Percentiles rank a stretch among this genome's conserved stretches.
Evolutionary conservation across 2,888 invertebrate genomes (phyloP).

Genomic region (Cantharis flavilabris): DNA sequence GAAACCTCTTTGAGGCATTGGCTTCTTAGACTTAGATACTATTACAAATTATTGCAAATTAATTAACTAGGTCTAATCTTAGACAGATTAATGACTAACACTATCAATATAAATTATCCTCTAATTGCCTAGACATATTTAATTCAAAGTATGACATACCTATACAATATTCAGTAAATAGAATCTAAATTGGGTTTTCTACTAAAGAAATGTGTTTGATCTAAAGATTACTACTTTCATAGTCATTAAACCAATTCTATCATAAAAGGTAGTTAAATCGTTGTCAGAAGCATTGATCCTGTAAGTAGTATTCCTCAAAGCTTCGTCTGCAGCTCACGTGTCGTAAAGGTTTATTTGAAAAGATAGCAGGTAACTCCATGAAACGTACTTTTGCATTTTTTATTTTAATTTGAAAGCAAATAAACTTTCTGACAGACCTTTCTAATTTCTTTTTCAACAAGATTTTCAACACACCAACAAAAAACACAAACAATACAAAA

Average conservation of each 20-base stretch:
- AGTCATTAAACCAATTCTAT: neutral
- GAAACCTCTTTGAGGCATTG: neutral
- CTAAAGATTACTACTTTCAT: neutral
- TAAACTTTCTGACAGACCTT: neutral
- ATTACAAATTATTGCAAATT: neutral
- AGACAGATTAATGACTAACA: neutral
- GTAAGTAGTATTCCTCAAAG: neutral
- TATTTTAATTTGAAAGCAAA: neutral
- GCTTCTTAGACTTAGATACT: neutral
- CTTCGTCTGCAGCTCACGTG: neutral
- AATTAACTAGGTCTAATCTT: neutral
- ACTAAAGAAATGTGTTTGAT: neutral
- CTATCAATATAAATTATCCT: neutral
- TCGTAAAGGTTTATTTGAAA: neutral
- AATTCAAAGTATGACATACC: neutral
- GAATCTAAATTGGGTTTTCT: neutral
- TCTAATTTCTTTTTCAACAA: neutral
- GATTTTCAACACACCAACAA: no score
- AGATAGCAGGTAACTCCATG: neutral
- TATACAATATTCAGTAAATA: neutral
- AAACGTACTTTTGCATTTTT: neutral
- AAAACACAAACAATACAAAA: neutral
- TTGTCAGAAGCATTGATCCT: neutral
- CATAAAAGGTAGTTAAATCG: neutral
- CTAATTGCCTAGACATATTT: neutral